These are phyloP conservation scores for Pammene aurita DNA, from an alignment of 2,888 invertebrate species.

Conservation along the genomic window DNA sequence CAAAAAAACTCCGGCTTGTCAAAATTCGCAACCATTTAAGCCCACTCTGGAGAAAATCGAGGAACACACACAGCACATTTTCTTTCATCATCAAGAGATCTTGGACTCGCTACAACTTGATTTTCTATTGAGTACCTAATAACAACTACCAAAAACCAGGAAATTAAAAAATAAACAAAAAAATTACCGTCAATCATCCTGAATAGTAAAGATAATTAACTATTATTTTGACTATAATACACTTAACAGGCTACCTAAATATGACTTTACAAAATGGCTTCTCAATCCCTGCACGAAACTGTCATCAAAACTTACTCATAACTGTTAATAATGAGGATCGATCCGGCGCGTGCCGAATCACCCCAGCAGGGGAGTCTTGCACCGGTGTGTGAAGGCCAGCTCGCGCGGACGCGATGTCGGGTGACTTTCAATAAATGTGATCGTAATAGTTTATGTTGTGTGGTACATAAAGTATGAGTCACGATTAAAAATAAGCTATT, in stretches of 20 bases:
- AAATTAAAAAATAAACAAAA: too few species aligned
- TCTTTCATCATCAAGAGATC: too few species aligned
- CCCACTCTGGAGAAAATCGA: too few species aligned
- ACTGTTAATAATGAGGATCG: slow-evolving; percentile 17
- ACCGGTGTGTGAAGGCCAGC: slow-evolving; percentile 9
- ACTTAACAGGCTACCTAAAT: neutral
- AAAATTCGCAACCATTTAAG: too few species aligned
- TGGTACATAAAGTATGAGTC: neutral
- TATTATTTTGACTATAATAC: neutral
- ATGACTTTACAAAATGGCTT: neutral
- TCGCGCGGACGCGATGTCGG: slow-evolving; percentile 22
- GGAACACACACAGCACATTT: too few species aligned
- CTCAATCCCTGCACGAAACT: slow-evolving; percentile 9
- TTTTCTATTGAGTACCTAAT: too few species aligned
- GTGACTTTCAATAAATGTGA: slow-evolving; percentile 31
- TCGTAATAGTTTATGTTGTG: slow-evolving; percentile 10
- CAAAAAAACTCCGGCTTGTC: too few species aligned
- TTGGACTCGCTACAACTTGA: too few species aligned
- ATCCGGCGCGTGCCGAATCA: slow-evolving; percentile 22
- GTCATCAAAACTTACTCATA: slow-evolving; percentile 18
- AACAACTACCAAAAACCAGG: too few species aligned
- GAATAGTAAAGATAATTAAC: too few species aligned
- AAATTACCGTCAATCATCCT: too few species aligned
- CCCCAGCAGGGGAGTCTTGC: slow-evolving; percentile 18
- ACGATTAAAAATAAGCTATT: neutral